A percentile compares a stretch with the other conserved stretches of the same genome.
Conservation (phyloP, 2,797 vertebrate genomes). For the Emys orbicularis region DNA sequence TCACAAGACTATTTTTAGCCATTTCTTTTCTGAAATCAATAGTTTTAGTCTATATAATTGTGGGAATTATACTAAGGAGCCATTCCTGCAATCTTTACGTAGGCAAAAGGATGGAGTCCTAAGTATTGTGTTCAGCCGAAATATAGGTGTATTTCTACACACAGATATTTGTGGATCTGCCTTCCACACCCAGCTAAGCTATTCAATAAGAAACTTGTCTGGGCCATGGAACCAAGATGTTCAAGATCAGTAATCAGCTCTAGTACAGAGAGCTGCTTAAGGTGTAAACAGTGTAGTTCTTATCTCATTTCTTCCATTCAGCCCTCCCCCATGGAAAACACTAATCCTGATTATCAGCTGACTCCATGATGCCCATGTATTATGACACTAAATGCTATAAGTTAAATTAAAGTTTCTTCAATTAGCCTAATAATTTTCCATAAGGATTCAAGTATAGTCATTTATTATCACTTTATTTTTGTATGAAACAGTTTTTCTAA, state of each 20-base stretch:
- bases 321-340: not conserved
- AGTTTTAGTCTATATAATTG: not conserved
- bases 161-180: not conserved
- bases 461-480: not conserved
- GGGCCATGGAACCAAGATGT: not conserved
- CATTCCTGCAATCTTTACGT: not conserved
- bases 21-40: not conserved
- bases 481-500: constrained; percentile 5
- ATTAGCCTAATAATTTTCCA: constrained; percentile 45
- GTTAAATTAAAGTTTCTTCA: constrained; percentile 11
- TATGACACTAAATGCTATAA: not conserved
- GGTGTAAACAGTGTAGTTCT: not conserved
- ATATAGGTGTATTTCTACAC: not conserved
- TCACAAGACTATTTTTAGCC: not conserved
- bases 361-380: constrained; percentile 10
- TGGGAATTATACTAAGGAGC: not conserved
- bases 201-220: not conserved
- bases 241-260: not conserved
- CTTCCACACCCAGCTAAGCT: constrained; percentile 30
- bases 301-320: not conserved
- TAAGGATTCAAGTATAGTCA: not conserved
- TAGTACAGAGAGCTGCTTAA: constrained; percentile 12
- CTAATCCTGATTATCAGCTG: constrained; percentile 44
- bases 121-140: not conserved
- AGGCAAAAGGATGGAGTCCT: not conserved